Percentiles rank a stretch among this genome's conserved stretches.
phyloP scores from a whole-genome alignment of 2,888 invertebrate genomes.

The Hyposoter dolosus region DNA sequence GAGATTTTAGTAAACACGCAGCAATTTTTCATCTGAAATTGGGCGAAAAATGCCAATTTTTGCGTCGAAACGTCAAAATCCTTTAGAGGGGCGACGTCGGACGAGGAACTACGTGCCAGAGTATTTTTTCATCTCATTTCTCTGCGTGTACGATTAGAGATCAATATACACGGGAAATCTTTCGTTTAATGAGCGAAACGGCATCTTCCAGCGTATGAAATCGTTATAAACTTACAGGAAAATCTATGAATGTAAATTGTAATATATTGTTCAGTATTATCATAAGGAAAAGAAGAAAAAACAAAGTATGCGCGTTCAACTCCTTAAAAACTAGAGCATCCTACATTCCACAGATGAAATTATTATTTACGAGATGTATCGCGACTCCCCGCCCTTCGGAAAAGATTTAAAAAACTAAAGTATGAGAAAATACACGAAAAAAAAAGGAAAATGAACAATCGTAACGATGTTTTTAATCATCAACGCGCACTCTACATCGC shows the following conservation, averaged over 20 bases:
- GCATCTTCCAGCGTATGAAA: conserved; percentile 50
- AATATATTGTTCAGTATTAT: conserved; percentile 84
- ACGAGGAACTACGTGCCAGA: too few species aligned
- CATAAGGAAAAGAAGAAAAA: conserved; percentile 75
- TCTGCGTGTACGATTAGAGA: conserved; percentile 53
- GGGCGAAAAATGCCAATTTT: too few species aligned
- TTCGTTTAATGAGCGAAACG: conserved; percentile 58
- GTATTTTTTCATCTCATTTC: too few species aligned
- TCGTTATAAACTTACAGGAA: conserved; percentile 64
- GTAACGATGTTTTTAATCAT: conserved; percentile 54
- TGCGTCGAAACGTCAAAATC: too few species aligned
- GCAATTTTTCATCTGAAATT: too few species aligned
- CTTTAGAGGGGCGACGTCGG: too few species aligned
- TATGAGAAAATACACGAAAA: conserved; percentile 28
- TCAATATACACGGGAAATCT: conserved; percentile 55
- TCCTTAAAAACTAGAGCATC: conserved; percentile 76
- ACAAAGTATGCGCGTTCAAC: conserved; percentile 66
- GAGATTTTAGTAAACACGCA: too few species aligned
- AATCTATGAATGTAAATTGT: conserved; percentile 79
- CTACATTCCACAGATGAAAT: conserved; percentile 82
- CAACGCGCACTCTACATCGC: conserved; percentile 18
- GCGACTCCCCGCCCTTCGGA: conserved; percentile 54
- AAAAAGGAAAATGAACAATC: conserved; percentile 21
- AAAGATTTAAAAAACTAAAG: background rate
- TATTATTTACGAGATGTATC: conserved; percentile 70